phyloP scores from a whole-genome alignment of 2,113 vertebrate species.

The Campylomormyrus tamandua region DNA sequence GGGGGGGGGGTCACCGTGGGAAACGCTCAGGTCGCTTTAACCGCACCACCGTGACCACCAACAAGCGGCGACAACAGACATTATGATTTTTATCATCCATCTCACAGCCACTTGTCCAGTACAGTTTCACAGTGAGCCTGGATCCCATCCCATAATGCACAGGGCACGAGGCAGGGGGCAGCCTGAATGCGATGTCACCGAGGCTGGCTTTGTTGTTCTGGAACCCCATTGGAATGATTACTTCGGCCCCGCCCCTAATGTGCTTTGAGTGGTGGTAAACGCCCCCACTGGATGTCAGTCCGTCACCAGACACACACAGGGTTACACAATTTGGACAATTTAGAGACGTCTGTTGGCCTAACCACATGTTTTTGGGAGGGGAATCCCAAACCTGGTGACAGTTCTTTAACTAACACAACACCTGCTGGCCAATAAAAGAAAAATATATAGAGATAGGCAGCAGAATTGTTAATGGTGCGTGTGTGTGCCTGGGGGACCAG shows the following conservation, averaged over 20 bases:
- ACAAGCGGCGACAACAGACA: not conserved
- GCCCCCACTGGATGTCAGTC: not conserved
- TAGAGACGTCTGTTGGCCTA: not conserved
- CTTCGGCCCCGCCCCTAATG: not conserved
- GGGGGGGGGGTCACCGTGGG: not conserved
- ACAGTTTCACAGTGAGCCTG: not conserved
- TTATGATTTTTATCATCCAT: not conserved
- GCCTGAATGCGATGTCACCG: not conserved
- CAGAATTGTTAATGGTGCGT: constrained; percentile 8
- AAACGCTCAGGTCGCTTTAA: not conserved
- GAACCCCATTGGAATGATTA: not conserved
- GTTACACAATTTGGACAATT: not conserved
- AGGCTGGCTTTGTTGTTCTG: not conserved
- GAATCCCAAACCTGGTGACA: not conserved
- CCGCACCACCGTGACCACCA: not conserved
- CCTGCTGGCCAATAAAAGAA: not conserved
- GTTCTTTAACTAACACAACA: not conserved
- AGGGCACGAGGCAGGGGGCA: not conserved
- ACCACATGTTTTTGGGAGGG: not conserved
- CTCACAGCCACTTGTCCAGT: not conserved
- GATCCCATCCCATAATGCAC: not conserved
- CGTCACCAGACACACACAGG: not conserved
- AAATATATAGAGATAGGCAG: not conserved
- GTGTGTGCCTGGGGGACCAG: constrained; percentile 41
- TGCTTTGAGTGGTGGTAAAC: not conserved